phyloP scores from a whole-genome alignment of 2,797 vertebrate genomes.

The Percopsis omiscomaycus region DNA sequence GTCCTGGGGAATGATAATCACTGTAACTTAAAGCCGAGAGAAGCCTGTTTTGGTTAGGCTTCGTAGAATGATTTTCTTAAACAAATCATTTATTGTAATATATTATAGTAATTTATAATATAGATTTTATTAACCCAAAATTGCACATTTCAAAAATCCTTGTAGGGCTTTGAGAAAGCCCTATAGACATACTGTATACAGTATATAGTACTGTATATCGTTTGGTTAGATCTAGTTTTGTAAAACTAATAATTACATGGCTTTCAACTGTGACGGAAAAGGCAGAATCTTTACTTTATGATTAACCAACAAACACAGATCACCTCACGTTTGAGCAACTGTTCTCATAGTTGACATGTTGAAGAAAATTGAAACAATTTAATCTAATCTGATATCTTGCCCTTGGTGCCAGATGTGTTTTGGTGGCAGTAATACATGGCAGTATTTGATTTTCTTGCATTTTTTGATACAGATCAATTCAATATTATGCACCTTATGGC shows the following conservation, averaged over 20 bases:
- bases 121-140: no score
- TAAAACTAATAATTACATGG: no score
- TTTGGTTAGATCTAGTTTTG: no score
- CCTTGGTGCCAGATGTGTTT: constrained; percentile 16
- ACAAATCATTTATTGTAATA: no score
- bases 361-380: constrained; percentile 13
- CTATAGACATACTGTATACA: no score
- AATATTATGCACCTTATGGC: constrained; percentile 26
- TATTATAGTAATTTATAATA: no score
- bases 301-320: constrained; percentile 25
- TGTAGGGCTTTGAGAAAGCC: no score
- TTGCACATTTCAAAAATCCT: no score
- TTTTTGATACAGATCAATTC: constrained; percentile 14
- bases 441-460: constrained; percentile 1
- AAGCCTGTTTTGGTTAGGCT: no score
- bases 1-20: background rate
- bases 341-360: background rate
- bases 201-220: no score
- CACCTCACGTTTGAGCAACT: constrained; percentile 16
- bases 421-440: constrained; percentile 25
- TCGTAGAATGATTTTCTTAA: no score
- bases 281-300: constrained; percentile 18
- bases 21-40: no score
- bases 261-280: constrained; percentile 18
- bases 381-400: constrained; percentile 15